These are phyloP conservation scores for Tichodroma muraria DNA, from an alignment of 2,113 vertebrate genomes.

Conservation along the genomic window DNA sequence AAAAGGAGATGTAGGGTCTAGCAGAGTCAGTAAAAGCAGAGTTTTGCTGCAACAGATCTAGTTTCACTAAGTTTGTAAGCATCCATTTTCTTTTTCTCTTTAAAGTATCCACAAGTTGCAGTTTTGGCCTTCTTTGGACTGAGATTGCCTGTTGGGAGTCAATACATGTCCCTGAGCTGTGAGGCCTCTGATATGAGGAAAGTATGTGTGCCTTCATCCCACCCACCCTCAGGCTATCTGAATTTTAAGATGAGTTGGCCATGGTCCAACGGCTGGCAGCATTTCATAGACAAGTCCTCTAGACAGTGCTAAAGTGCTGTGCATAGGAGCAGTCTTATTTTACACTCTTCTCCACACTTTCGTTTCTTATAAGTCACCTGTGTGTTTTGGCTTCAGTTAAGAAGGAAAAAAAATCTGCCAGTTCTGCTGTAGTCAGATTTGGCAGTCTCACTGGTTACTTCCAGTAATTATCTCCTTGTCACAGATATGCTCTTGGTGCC, in stretches of 20 bases:
- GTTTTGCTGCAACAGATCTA: not conserved
- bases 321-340: not conserved
- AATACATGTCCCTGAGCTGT: not conserved
- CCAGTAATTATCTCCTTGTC: slow-evolving; percentile 60
- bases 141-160: not conserved
- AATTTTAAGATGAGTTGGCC: not conserved
- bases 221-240: not conserved
- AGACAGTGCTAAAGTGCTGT: slow-evolving; percentile 1
- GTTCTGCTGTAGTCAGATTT: not conserved
- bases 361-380: slow-evolving; percentile 62
- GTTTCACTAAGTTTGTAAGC: not conserved
- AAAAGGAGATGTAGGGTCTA: not conserved
- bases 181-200: not conserved
- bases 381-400: slow-evolving; percentile 48
- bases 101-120: not conserved
- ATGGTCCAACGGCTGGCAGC: not conserved
- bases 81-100: not conserved
- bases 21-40: not conserved
- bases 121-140: not conserved
- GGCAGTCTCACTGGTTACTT: slow-evolving; percentile 32
- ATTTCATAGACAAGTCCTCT: not conserved
- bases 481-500: not conserved
- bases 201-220: not conserved
- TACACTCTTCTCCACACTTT: not conserved
- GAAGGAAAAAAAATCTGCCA: slow-evolving; percentile 15